Conservation (phyloP, 2,113 vertebrate genomes). For the Panthera leo region DNA sequence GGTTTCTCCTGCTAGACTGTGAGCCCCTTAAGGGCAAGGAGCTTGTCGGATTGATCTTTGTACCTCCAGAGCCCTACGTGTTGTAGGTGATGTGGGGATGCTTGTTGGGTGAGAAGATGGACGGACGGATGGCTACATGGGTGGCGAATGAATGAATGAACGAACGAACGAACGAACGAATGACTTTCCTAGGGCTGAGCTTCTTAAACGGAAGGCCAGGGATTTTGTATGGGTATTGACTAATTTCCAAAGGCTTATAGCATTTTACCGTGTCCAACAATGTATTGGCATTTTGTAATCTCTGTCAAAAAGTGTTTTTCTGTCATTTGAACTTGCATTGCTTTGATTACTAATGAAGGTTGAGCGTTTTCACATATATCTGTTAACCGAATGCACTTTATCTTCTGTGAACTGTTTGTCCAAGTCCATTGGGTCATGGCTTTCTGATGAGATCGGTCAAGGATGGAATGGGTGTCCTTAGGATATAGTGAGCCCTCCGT, state of each 20-base stretch:
- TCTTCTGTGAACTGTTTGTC: slow-evolving; percentile 65
- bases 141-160: background rate
- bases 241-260: background rate
- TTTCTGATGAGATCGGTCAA: background rate
- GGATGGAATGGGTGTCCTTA: background rate
- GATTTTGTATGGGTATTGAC: background rate
- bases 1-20: slow-evolving; percentile 48
- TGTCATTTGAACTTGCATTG: background rate
- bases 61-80: background rate
- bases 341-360: background rate
- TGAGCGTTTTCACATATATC: background rate
- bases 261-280: background rate
- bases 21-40: slow-evolving; percentile 36
- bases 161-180: background rate
- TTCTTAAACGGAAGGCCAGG: background rate
- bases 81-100: background rate
- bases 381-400: background rate
- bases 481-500: rapidly evolving
- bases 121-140: background rate
- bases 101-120: background rate
- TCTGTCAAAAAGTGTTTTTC: background rate
- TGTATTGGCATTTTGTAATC: background rate
- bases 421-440: slow-evolving; percentile 52
- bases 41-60: background rate
- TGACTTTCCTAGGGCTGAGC: background rate